Base-by-base conservation (phyloP, 2,113 vertebrate genomes). In the Cyanoramphus novaezelandiae region DNA sequence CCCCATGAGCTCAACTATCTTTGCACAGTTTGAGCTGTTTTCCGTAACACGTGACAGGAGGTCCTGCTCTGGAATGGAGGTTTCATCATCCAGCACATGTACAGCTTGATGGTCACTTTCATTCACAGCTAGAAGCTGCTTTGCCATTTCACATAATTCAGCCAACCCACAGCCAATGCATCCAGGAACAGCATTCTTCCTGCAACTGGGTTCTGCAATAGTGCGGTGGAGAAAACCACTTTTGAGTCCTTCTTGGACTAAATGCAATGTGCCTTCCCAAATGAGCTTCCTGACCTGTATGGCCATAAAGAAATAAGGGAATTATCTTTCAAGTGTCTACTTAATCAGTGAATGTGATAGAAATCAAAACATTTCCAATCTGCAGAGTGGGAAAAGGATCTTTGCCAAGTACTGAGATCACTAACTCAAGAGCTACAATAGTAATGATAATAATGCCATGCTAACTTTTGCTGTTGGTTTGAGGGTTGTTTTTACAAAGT, bases 141-240 rank as follows among this genome's bases (percentile, higher is more conserved):
- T 99, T 63, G 99, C 98, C 99, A 99, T 99, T 87, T 99, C 98
- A 97, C 99, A 99, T 19, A 99, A 97, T 63, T 98, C 98, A 27
- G 98, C 98, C 47, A 99, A 97, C 27, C 74, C 96, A 94, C 98
- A 98, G 18, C 97, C 96, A 33, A 92, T 55, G 17, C 4, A 49
- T 7, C 95, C 96, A 68, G 95, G 82, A 83, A 92, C 60, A 57
- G 96, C 41, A 8, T 16, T 80, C 35, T 81, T 77, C 50, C 53
- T 53, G 21, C 69, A 70, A 35, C 71, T 7, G 33, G 14, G 52
- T 29, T 97, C 87, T 53, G 79, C 70, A 64, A 68, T 79, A 46
- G 11, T 9, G 20, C n/a, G 63, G 9, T 90, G 97, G 82, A 99
- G 97, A 93, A 98, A 98, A 65, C 98, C 98, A 29, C 97, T 97